Base-by-base conservation (phyloP, 2,888 invertebrate species). In the Lysandra bellargus region DNA sequence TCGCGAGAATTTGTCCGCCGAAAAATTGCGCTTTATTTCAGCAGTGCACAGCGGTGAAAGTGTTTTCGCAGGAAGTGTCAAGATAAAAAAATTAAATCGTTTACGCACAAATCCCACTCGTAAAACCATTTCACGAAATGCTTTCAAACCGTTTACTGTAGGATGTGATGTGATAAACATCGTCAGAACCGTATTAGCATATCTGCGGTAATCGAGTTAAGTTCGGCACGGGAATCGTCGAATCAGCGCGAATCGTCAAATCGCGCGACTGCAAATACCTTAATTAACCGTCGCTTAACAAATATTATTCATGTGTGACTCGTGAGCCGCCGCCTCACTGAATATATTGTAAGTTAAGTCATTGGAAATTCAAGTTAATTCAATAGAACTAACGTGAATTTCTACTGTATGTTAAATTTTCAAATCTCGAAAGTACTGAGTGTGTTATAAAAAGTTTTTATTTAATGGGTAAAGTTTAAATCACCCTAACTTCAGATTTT, bases 121-220 rank as follows among this genome's bases (percentile, higher is more conserved):
- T 92, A 94, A 94, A 94, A 94, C 94, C 94, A 94, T 94, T 94
- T 94, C 94, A 94, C 94, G 89, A 92, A 90, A 93, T 92, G 94
- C 94, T 94, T 94, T 94, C 94, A 92, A 69, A 69, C 6, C 49
- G 69, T 69, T 40, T 74, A 60, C 74, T 61, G 9, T 79, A 73
- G 60, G 57, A 37, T 60, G 74, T 74, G 73, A 57, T 60, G 40
- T 74, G 57, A 72, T 60, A 33, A 79, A 74, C 60, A 74, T 85
- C 83, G 86, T 87, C 85, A 83, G 74, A 83, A 85, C 86, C 86
- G 84, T 84, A 85, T 87, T 87, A 84, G 85, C 85, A 85, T 85
- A 85, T 86, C 85, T 86, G 84, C 81, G 85, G 85, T 90, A 90
- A 91, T 90, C 84, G 83, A 90, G 89, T 91, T 86, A 89, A 84